A percentile compares a stretch with the other conserved stretches of the same genome.
Conservation (phyloP, 2,113 vertebrate species). For the Myanophis thanlyinensis region DNA sequence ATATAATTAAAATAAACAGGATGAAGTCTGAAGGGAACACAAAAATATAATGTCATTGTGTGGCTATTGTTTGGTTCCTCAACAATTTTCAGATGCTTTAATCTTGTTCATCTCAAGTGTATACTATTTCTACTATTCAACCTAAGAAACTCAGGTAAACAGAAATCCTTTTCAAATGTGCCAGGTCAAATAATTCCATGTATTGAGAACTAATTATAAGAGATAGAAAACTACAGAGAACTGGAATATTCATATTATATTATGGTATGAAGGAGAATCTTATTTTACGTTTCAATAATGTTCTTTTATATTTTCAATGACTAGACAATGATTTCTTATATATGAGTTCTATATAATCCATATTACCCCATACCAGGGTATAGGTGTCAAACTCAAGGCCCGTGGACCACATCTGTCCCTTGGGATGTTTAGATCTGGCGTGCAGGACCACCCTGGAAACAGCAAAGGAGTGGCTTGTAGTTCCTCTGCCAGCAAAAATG, state of each 20-base stretch:
- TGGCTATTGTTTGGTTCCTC: conserved; percentile 34
- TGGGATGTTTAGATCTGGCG: no score
- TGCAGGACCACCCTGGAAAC: no score
- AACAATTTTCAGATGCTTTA: conserved; percentile 41
- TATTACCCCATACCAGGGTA: background rate
- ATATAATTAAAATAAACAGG: conserved; percentile 55
- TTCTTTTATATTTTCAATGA: conserved; percentile 10
- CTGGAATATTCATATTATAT: conserved; percentile 18
- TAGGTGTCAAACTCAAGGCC: background rate
- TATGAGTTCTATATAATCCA: background rate
- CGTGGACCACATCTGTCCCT: no score
- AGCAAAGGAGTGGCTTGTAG: no score
- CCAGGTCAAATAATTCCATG: conserved; percentile 51
- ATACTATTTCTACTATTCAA: conserved; percentile 32
- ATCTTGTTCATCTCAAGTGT: conserved; percentile 40
- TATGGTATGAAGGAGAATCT: background rate
- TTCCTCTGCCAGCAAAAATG: no score
- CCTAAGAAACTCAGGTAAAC: conserved; percentile 48
- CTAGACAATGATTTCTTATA: background rate
- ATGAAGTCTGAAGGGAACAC: conserved; percentile 44
- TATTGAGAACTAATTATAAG: conserved; percentile 36
- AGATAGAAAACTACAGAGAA: conserved; percentile 27
- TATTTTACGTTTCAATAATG: background rate
- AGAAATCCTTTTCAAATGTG: conserved; percentile 44
- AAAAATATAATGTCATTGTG: conserved; percentile 48